Evolutionary conservation across 2,888 invertebrate species (phyloP), one percentile per base, ranked within the genome.

Genomic region (Nomada fucata): DNA sequence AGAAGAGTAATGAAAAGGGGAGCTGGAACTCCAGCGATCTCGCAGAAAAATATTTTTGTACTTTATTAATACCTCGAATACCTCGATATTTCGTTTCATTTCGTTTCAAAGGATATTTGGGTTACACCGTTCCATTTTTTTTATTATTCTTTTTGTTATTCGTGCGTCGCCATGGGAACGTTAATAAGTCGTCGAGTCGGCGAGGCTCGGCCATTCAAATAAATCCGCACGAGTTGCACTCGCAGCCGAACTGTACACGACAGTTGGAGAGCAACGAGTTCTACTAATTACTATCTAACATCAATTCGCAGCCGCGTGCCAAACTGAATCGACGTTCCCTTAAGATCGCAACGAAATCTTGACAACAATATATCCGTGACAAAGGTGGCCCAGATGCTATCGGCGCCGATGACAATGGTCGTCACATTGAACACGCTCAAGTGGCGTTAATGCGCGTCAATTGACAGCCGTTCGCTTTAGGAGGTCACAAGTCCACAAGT

Each of bases 261-360:
- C 10, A 5, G 15, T 18, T 9, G 10, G 23, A 52, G 61, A 5
- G 36, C 52, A 63, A 55, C 18, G n/a, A 69, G n/a, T 18, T 9
- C 18, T 44, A n/a, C 20, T 44, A 65, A 73, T 73, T 73, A 57
- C 57, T 20, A n/a, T 20, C 20, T 60, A 26, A 60, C 36, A n/a
- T n/a, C 3, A 11, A 4, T 15, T 36, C 13, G 10, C 29, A 23
- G 42, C 20, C 61, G 26, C 64, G 18, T 64, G 50, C 29, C n/a
- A 29, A 70, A 59, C 26, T 29, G 50, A 60, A 70, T 70, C 29
- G 70, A 60, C 60, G 50, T 50, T 68, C 57, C 57, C 57, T 23
- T 60, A 42, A 10, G 63, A 55, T 63, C 13, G 23, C 72, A 72
- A 55, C 42, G 61, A 53, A 72, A 55, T 1, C 5, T 29, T 20